Evolutionary conservation across 2,113 vertebrate genomes (phyloP).

Genomic region (Rhizomys pruinosus): DNA sequence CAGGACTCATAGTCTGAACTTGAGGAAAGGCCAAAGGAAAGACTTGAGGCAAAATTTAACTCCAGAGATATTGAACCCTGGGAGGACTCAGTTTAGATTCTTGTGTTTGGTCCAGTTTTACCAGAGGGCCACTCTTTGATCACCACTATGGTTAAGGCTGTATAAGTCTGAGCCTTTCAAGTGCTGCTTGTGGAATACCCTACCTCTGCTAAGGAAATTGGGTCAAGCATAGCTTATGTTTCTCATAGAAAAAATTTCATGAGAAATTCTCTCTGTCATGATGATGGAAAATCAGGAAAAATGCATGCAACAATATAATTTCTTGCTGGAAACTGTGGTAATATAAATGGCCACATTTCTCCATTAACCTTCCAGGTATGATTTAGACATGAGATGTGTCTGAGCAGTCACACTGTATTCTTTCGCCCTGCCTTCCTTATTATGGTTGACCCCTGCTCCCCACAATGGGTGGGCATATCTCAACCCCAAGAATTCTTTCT

Average conservation of each 20-base stretch:
- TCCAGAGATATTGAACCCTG: conserved; percentile 15
- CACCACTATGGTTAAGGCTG: conserved; percentile 62
- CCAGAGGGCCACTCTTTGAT: conserved; percentile 74
- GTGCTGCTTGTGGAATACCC: conserved; percentile 23
- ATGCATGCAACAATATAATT: conserved; percentile 3
- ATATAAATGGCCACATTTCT: conserved; percentile 10
- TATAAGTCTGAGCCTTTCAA: conserved; percentile 69
- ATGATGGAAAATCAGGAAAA: conserved; percentile 52
- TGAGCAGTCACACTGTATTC: neutral
- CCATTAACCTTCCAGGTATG: neutral
- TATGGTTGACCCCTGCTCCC: neutral
- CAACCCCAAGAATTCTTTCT: neutral
- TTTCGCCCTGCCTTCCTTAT: neutral
- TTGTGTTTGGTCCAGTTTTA: conserved; percentile 64
- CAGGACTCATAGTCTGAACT: conserved; percentile 55
- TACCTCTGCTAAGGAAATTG: conserved; percentile 58
- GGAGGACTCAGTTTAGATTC: conserved; percentile 65
- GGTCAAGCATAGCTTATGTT: conserved; percentile 64
- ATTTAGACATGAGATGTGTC: neutral
- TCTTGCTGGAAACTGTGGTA: neutral
- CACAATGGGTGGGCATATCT: neutral
- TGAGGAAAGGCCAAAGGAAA: conserved; percentile 44
- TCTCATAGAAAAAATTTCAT: conserved; percentile 51
- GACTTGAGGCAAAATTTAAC: conserved; percentile 57
- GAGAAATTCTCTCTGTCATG: conserved; percentile 29